phyloP scores from a whole-genome alignment of 2,113 vertebrate genomes.

The Peucedramus taeniatus region DNA sequence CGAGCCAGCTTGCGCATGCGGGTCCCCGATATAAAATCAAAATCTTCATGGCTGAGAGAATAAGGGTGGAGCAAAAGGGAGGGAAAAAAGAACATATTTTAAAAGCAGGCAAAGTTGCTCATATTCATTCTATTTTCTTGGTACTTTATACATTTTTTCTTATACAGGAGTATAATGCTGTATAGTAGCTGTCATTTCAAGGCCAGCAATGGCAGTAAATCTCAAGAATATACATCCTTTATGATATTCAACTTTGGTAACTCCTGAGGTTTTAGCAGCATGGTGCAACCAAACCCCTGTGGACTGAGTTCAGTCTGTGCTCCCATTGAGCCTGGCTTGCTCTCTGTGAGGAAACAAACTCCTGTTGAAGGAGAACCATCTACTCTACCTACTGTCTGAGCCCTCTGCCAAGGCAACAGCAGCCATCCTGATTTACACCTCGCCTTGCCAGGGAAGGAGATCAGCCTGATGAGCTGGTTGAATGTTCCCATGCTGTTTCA shows the following conservation, averaged over 20 bases:
- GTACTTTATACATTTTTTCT: not conserved
- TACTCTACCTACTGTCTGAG: not conserved
- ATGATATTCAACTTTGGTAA: not conserved
- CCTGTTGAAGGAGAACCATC: not conserved
- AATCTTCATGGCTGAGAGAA: conserved; percentile 87
- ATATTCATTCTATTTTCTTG: not conserved
- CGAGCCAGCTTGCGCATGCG: conserved; percentile 95
- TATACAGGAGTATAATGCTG: not conserved
- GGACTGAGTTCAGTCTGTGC: not conserved
- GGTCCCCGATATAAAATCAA: conserved; percentile 97
- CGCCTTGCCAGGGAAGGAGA: not conserved
- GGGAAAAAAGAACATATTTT: not conserved
- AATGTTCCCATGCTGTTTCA: not conserved
- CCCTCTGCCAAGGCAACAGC: not conserved
- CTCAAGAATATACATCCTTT: not conserved
- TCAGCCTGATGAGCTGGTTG: not conserved
- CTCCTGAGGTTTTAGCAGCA: not conserved
- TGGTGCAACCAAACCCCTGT: not conserved
- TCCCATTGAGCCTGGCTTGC: not conserved
- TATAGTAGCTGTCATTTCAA: not conserved
- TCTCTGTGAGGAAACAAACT: not conserved
- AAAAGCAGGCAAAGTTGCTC: not conserved
- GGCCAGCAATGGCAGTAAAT: not conserved
- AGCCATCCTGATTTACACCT: not conserved
- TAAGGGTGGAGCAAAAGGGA: not conserved